Evolutionary conservation across 30 jellyfish, hydroid and myxozoan species (phyloP), one percentile per base, ranked within the genome.

Genomic region (Pseudorhiza aurosa): DNA sequence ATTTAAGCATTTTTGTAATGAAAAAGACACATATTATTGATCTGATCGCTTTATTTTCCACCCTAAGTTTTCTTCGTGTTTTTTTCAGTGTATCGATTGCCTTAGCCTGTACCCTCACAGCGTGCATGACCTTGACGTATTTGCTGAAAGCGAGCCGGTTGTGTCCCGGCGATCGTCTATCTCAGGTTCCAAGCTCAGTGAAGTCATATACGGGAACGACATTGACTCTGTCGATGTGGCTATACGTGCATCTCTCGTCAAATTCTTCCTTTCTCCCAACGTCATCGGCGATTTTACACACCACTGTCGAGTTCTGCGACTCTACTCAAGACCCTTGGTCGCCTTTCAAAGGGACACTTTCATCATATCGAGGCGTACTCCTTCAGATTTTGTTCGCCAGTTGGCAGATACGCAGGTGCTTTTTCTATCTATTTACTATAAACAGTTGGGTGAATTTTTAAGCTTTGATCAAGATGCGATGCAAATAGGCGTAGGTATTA

Each of bases 201-300:
- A 90, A 56, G 26, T 68, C 49, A 58, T 90, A 1, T 90, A 82
- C 59, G 97, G 97, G 56, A 90, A 90, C 68, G 97, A 90, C 68
- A 90, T 90, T 56, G 97, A 90, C 68, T 90, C 97, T n/a, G 93
- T 90, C 0, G 97, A 90, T 37, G 91, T 90, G 10, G 97, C 97
- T 0, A 94, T 90, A 18, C 88, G 97, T 47, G 87, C 94, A 28
- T 89, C 96, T 24, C 85, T 90, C 51, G 96, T 80, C 26, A 82
- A 83, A 45, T 90, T 90, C 82, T 90, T 90, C 82, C 33, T 73
- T 10, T 90, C 97, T 7, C 97, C 97, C 14, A 90, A 77, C 57
- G 82, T 90, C 2, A 21, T 81, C 32, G 89, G 84, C 4, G 88
- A 69, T 19, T 90, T 90, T 62, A 58, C 81, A 15, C 88, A 90